Percentiles rank a stretch among this genome's conserved stretches.
These are phyloP conservation scores for Fabriciana adippe DNA, from an alignment of 2,888 invertebrate species.

Conservation along the genomic window DNA sequence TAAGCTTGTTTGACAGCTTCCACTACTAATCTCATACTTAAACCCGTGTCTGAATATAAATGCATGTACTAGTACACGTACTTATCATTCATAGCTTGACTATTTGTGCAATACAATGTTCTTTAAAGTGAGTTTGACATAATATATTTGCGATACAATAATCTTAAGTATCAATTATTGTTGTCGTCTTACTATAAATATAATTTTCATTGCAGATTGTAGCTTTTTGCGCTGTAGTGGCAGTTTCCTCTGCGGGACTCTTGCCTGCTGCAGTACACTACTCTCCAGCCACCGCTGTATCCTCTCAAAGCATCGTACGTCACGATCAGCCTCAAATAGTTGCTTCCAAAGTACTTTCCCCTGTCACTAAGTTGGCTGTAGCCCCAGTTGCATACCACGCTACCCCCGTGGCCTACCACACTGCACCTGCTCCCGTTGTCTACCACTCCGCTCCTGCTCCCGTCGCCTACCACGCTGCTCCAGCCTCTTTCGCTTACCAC, in stretches of 20 bases:
- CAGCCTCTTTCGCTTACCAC: constrained; percentile 45
- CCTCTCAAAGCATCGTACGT: constrained; percentile 60
- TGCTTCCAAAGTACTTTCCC: constrained; percentile 21
- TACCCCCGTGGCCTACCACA: constrained; percentile 54
- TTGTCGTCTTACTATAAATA: constrained; percentile 1
- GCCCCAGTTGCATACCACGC: constrained; percentile 42
- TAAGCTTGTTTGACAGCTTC: constrained; percentile 38
- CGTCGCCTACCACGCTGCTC: constrained; percentile 45
- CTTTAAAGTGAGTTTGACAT: constrained; percentile 41
- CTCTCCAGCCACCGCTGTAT: constrained; percentile 55
- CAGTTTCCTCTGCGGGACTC: constrained; percentile 50
- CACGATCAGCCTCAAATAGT: constrained; percentile 49
- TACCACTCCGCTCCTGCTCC: constrained; percentile 12
- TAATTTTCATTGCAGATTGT: constrained; percentile 42
- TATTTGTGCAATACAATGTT: constrained; percentile 38
- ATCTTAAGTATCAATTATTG: neutral
- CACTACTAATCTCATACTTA: constrained; percentile 31
- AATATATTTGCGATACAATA: neutral
- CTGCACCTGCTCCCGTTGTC: constrained; percentile 48
- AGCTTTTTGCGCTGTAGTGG: constrained; percentile 50
- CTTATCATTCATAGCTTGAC: constrained; percentile 34
- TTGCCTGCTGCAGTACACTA: constrained; percentile 60
- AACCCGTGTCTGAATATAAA: constrained; percentile 34
- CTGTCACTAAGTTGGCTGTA: constrained; percentile 39
- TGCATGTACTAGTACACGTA: constrained; percentile 25